Percentiles rank a stretch among this genome's conserved stretches.
phyloP scores from a whole-genome alignment of 1,140 invertebrate species.

The Pseudomyrmex pallidus region DNA sequence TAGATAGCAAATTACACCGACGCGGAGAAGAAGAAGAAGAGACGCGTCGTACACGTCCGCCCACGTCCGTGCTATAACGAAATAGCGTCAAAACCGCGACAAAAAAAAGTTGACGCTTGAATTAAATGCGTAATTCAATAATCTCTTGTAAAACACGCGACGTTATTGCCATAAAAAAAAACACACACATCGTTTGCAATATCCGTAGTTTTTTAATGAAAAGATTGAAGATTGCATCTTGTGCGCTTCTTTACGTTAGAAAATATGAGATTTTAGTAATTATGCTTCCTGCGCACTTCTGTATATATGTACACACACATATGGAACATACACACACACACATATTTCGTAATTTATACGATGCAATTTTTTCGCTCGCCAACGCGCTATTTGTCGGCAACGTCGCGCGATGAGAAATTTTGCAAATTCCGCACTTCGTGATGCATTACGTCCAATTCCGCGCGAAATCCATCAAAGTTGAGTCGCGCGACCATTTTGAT shows the following conservation, averaged over 20 bases:
- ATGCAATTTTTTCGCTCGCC: too few relatives aligned
- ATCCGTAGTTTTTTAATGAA: neutral
- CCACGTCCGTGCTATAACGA: neutral
- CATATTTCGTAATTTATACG: neutral
- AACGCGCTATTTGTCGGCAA: too few relatives aligned
- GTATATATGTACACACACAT: neutral
- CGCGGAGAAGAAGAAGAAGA: neutral
- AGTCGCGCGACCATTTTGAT: neutral
- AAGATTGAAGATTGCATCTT: neutral
- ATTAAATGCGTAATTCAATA: constrained; percentile 20
- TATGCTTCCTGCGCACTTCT: too few relatives aligned
- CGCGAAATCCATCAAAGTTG: neutral
- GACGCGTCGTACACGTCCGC: neutral
- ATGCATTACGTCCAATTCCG: neutral
- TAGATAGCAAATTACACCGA: constrained; percentile 10
- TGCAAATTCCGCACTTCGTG: neutral
- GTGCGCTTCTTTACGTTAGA: neutral
- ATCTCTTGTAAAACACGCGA: constrained; percentile 25
- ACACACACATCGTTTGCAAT: neutral
- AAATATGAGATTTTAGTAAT: too few relatives aligned
- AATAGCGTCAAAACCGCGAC: too few relatives aligned
- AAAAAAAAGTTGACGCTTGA: constrained; percentile 5
- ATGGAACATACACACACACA: neutral
- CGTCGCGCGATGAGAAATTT: neutral
- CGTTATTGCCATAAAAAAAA: neutral